Conservation (phyloP, 2,888 invertebrate species). For the Leucoptera coffeella region DNA sequence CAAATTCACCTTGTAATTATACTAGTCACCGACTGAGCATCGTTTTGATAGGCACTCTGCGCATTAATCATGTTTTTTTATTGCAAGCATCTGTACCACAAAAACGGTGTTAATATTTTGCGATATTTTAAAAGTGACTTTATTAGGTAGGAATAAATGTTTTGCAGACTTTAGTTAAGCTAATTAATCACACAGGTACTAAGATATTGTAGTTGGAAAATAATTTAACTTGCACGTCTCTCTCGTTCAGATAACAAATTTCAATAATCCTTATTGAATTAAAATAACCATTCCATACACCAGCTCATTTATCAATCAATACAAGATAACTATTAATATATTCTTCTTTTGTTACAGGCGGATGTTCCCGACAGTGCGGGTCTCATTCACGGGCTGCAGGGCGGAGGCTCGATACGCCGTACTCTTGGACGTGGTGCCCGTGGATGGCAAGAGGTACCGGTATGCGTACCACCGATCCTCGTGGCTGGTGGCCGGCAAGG, state of each 20-base stretch:
- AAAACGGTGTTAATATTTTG: too few relatives aligned
- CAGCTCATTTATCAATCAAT: too few relatives aligned
- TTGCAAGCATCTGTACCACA: slow-evolving; percentile 45
- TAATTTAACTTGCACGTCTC: too few relatives aligned
- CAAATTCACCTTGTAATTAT: slow-evolving; percentile 50
- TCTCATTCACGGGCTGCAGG: slow-evolving; percentile 82
- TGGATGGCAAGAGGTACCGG: slow-evolving; percentile 92
- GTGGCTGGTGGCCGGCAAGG: slow-evolving; percentile 97
- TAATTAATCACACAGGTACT: too few relatives aligned
- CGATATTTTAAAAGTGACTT: too few relatives aligned
- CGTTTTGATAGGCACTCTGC: slow-evolving; percentile 39
- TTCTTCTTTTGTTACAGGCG: slow-evolving; percentile 59
- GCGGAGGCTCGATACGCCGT: slow-evolving; percentile 86
- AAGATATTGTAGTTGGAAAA: too few relatives aligned
- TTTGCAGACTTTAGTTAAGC: too few relatives aligned
- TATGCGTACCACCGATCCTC: slow-evolving; percentile 98
- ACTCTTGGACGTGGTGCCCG: slow-evolving; percentile 92
- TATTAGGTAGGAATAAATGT: too few relatives aligned
- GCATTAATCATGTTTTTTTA: slow-evolving; percentile 50
- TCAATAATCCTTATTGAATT: too few relatives aligned
- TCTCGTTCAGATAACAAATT: not conserved
- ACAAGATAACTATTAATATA: too few relatives aligned
- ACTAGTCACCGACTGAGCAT: slow-evolving; percentile 45
- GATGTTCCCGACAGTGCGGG: slow-evolving; percentile 96
- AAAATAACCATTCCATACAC: too few relatives aligned